Base-by-base conservation (phyloP, 2,797 vertebrate genomes). In the Malurus leucopterus region DNA sequence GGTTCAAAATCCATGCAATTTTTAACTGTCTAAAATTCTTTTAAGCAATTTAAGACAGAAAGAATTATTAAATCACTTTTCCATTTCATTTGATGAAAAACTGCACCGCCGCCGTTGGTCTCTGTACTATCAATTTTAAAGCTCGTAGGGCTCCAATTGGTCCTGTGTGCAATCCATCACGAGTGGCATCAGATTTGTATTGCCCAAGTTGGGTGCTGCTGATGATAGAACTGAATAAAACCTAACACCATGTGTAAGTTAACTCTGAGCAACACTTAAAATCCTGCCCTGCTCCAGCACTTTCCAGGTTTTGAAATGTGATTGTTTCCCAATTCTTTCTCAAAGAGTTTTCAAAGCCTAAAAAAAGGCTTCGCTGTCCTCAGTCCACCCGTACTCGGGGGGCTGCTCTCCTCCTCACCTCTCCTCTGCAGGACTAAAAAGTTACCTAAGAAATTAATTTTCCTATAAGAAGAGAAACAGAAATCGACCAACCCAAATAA, bases 71-170 rank as follows among this genome's bases (percentile, higher is more conserved):
- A 98, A 98, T 97, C 96, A 97, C 96, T 96, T 95, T 97, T 96
- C 97, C 95, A 95, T 98, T 97, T 98, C 97, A 97, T 98, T 97
- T 98, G 98, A 98, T 98, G 97, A 98, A 98, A 98, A 98, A 98
- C 97, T 97, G 95, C 94, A 96, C 96, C 95, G 93, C 97, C 78
- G 91, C 93, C 64, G 97, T 98, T 97, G 97, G 96, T 97, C 97
- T 97, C 97, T 95, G 95, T 87, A 94, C 97, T 98, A 98, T 98
- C 98, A 97, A 98, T 98, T 98, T 97, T 94, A 95, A 88, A 96
- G 81, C 94, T 96, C 94, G 94, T 89, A 79, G 96, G 97, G 96
- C 96, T 98, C 97, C 94, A 95, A 98, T 98, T 98, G 98, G 98
- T 96, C 94, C 96, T 96, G 65, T 82, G 90, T 94, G 96, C 97